phyloP scores from a whole-genome alignment of 1,140 invertebrate genomes.

The Hylyphantes graminicola region DNA sequence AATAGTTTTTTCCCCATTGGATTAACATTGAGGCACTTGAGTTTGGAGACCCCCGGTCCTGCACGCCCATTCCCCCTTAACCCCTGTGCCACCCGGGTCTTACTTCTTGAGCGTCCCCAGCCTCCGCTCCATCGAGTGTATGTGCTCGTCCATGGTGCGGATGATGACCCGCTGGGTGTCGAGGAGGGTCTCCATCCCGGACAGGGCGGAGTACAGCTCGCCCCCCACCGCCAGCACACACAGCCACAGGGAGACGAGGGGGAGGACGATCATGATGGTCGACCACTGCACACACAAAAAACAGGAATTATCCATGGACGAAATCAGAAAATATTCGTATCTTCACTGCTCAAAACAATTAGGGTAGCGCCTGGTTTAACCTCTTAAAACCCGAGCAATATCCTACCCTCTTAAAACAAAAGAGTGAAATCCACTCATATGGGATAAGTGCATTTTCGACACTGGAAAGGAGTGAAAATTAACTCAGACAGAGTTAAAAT shows the following conservation, averaged over 20 bases:
- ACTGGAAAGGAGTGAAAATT: too few species aligned
- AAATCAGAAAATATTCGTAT: not conserved
- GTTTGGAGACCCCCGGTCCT: too few species aligned
- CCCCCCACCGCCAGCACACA: not conserved
- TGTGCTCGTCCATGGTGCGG: constrained; percentile 10
- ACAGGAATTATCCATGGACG: not conserved
- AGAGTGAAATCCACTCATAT: too few species aligned
- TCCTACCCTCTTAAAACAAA: too few species aligned
- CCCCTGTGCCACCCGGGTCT: not conserved
- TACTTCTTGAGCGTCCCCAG: constrained; percentile 19
- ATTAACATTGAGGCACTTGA: too few species aligned
- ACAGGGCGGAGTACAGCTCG: constrained; percentile 41
- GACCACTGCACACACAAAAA: not conserved
- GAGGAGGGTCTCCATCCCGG: constrained; percentile 39
- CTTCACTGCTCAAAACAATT: too few species aligned
- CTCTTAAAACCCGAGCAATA: too few species aligned
- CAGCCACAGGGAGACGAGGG: not conserved
- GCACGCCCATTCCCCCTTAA: not conserved
- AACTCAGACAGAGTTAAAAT: too few species aligned
- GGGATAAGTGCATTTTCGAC: too few species aligned
- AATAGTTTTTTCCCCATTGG: too few species aligned
- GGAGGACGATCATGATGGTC: not conserved
- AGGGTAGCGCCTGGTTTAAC: too few species aligned
- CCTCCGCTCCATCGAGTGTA: not conserved
- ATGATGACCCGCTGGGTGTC: constrained; percentile 26